Percentiles rank a stretch among this genome's conserved stretches.
These are phyloP conservation scores for Tetropium fuscum DNA, from an alignment of 2,888 invertebrate species.

Conservation along the genomic window DNA sequence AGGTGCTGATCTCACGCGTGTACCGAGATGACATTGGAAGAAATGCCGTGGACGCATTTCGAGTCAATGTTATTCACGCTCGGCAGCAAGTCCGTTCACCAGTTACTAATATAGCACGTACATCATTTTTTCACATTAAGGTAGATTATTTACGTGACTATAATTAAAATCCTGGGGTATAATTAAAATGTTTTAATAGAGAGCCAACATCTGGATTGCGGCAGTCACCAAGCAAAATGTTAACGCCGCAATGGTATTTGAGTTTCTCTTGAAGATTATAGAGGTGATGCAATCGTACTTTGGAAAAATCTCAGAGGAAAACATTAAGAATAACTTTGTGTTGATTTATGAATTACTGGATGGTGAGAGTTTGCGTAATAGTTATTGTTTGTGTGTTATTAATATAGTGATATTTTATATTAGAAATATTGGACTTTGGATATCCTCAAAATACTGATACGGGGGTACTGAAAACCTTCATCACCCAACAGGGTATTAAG, in stretches of 20 bases:
- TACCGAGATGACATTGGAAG: constrained; percentile 99
- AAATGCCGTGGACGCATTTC: constrained; percentile 99
- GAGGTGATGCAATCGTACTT: constrained; percentile 99
- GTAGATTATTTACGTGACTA: constrained; percentile 64
- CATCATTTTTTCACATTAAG: constrained; percentile 99
- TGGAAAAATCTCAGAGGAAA: constrained; percentile 99
- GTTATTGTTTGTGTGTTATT: not conserved
- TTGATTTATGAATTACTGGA: constrained; percentile 98
- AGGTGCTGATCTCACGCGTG: constrained; percentile 98
- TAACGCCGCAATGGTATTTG: constrained; percentile 99
- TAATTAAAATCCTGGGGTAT: not conserved
- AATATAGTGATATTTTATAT: constrained; percentile 41
- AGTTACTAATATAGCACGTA: constrained; percentile 98
- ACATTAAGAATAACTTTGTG: constrained; percentile 99
- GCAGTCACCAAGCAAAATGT: constrained; percentile 99
- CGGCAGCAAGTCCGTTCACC: constrained; percentile 98
- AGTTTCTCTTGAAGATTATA: constrained; percentile 97
- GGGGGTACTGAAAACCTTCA: constrained; percentile 98
- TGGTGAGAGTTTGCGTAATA: constrained; percentile 70
- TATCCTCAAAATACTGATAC: constrained; percentile 99
- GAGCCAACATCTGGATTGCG: constrained; percentile 99
- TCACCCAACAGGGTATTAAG: constrained; percentile 99
- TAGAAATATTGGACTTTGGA: constrained; percentile 99
- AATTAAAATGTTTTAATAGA: constrained; percentile 66
- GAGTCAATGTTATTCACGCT: constrained; percentile 99